A percentile compares a stretch with the other conserved stretches of the same genome.
phyloP scores from a whole-genome alignment of 1,140 invertebrate genomes.

The Drosophila littoralis region DNA sequence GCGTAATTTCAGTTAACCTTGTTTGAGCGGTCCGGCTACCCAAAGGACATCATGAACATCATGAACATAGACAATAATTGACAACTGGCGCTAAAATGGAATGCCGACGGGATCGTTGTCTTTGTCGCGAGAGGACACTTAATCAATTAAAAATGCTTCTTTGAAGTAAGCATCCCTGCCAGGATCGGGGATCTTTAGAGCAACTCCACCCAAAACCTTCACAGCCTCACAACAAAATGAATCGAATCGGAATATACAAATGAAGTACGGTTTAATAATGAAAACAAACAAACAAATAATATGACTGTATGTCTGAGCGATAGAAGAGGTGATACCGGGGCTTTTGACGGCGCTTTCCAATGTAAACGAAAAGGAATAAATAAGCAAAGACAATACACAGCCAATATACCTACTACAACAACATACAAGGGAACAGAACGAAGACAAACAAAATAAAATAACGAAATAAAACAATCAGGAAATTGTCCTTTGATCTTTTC shows the following conservation, averaged over 20 bases:
- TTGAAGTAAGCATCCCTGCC: conserved; percentile 21
- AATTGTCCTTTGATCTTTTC: conserved; percentile 82
- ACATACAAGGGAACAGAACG: conserved; percentile 28
- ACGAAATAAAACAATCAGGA: conserved; percentile 80
- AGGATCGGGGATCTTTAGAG: background rate
- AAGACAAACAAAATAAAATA: conserved; percentile 80
- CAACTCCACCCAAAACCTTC: background rate
- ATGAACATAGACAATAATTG: background rate
- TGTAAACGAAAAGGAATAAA: conserved; percentile 69
- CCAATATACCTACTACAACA: conserved; percentile 49
- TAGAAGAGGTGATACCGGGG: conserved; percentile 3
- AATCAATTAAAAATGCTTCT: conserved; percentile 44
- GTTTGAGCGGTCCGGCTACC: background rate
- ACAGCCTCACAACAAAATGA: conserved; percentile 12
- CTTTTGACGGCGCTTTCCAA: conserved; percentile 33
- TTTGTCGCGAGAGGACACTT: conserved; percentile 22
- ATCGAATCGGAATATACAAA: conserved; percentile 57
- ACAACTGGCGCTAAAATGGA: background rate
- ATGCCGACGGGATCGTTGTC: conserved; percentile 15
- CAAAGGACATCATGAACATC: too few relatives aligned
- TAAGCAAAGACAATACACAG: conserved; percentile 73
- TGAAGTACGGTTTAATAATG: conserved; percentile 70
- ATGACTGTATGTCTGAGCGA: background rate
- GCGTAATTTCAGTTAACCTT: conserved; percentile 15
- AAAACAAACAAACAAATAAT: conserved; percentile 56